These are phyloP conservation scores for Vireo altiloquus DNA, from an alignment of 2,113 vertebrate species.

Conservation along the genomic window DNA sequence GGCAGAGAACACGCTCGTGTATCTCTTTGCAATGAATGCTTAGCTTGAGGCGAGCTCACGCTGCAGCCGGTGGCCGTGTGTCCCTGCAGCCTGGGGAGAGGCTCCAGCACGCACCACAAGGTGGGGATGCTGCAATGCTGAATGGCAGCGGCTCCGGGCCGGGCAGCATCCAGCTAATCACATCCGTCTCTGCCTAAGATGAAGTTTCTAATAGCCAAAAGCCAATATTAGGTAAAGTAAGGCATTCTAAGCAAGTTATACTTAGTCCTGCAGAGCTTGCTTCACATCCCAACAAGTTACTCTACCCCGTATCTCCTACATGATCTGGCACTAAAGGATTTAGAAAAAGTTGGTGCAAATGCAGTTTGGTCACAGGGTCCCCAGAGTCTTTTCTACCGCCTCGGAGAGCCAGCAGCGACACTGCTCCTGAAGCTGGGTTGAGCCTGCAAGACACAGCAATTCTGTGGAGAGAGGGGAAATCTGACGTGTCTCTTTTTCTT, in stretches of 20 bases:
- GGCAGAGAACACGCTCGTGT: too few relatives aligned
- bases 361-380: neutral
- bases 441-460: neutral
- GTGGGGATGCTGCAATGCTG: conserved; percentile 52
- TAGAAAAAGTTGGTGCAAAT: neutral
- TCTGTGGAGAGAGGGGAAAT: neutral
- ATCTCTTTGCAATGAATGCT: neutral
- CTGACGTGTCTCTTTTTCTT: neutral
- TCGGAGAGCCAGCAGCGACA: neutral
- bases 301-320: rapidly evolving
- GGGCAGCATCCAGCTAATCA: neutral
- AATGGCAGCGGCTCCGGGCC: neutral
- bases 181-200: neutral
- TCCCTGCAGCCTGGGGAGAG: neutral
- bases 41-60: rapidly evolving
- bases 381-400: rapidly evolving
- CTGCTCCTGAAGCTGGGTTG: neutral
- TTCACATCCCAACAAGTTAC: rapidly evolving
- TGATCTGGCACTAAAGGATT: neutral
- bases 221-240: neutral
- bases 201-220: neutral
- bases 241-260: neutral
- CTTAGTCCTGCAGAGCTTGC: neutral
- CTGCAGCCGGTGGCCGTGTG: too few relatives aligned
- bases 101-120: conserved; percentile 32